These are phyloP conservation scores for Odontocerum albicorne DNA, from an alignment of 2,888 invertebrate species.

Conservation along the genomic window DNA sequence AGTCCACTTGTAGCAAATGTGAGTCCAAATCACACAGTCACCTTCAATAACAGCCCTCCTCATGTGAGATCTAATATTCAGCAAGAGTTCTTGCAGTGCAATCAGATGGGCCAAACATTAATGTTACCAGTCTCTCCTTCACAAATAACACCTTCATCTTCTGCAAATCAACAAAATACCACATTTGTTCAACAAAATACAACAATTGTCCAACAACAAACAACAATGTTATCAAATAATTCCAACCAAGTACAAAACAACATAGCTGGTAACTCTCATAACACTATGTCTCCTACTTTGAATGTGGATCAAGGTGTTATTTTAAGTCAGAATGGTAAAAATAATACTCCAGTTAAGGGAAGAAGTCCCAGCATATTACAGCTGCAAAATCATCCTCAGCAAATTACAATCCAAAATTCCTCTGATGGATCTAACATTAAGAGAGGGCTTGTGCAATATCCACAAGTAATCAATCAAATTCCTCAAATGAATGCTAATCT, in stretches of 20 bases:
- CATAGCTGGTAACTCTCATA: slow-evolving; percentile 42
- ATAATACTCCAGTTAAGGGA: slow-evolving; percentile 34
- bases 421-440: slow-evolving; percentile 28
- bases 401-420: slow-evolving; percentile 31
- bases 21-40: slow-evolving; percentile 69
- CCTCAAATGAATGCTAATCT: slow-evolving; percentile 24
- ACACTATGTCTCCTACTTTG: slow-evolving; percentile 45
- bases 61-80: slow-evolving; percentile 59
- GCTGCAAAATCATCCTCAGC: slow-evolving; percentile 38
- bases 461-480: slow-evolving; percentile 30
- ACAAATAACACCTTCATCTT: slow-evolving; percentile 56
- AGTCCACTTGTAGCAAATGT: slow-evolving; percentile 78
- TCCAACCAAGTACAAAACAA: slow-evolving; percentile 45
- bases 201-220: slow-evolving; percentile 81
- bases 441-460: slow-evolving; percentile 31
- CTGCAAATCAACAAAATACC: slow-evolving; percentile 62
- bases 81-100: slow-evolving; percentile 73
- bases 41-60: slow-evolving; percentile 60
- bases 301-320: slow-evolving; percentile 64
- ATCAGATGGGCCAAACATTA: slow-evolving; percentile 68
- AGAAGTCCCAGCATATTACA: slow-evolving; percentile 39
- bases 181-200: slow-evolving; percentile 85
- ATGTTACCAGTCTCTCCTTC: slow-evolving; percentile 71
- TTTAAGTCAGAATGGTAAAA: slow-evolving; percentile 45
- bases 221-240: slow-evolving; percentile 74